Evolutionary conservation across 2,113 vertebrate species (phyloP).

Genomic region (Phrynocephalus versicolor): DNA sequence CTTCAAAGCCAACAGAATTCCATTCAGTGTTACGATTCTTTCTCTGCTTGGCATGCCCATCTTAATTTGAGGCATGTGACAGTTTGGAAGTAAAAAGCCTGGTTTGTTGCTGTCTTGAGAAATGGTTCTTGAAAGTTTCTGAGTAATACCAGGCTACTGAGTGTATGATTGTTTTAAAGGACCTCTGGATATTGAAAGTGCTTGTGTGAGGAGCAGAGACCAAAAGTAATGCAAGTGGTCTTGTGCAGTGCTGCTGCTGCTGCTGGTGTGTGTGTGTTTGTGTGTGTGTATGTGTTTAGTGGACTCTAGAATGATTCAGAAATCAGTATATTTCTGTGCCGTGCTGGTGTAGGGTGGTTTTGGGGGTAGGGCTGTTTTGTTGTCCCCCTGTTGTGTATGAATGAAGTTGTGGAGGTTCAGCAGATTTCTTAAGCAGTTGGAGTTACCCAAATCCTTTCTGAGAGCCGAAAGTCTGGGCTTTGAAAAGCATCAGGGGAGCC

Average conservation of each 20-base stretch:
- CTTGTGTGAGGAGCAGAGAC: background rate
- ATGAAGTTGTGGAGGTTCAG: no score
- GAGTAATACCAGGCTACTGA: background rate
- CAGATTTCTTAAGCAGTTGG: background rate
- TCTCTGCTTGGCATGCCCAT: no score
- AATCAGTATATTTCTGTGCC: background rate
- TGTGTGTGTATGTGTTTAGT: no score
- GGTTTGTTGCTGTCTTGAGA: background rate
- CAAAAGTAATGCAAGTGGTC: no score
- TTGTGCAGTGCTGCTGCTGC: no score
- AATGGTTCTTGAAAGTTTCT: background rate
- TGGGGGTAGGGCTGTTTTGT: background rate
- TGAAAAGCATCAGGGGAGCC: background rate
- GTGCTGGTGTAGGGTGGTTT: background rate
- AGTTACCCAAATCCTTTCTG: background rate
- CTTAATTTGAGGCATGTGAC: background rate
- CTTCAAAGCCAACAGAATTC: background rate
- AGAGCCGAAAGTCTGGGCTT: background rate
- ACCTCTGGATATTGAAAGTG: background rate
- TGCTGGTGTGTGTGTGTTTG: no score
- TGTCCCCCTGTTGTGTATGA: background rate
- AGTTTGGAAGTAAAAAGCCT: background rate
- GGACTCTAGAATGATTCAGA: no score
- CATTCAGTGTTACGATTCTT: background rate
- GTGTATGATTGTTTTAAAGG: background rate